phyloP scores from a whole-genome alignment of 2,888 invertebrate genomes.

The Odiellus spinosus region DNA sequence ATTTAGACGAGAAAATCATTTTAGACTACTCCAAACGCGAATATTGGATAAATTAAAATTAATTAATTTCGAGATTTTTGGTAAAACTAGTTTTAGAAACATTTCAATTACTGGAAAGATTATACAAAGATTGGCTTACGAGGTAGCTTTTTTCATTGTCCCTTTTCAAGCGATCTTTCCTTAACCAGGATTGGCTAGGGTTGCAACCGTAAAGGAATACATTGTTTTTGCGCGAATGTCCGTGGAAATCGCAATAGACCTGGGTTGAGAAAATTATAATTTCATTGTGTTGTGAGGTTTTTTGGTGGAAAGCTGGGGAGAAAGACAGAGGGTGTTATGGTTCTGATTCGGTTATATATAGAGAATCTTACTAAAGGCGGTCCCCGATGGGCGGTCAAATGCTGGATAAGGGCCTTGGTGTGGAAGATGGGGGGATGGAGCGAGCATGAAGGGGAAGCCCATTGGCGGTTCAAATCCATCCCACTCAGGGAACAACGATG shows the following conservation, averaged over 20 bases:
- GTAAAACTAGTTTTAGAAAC: too few species aligned
- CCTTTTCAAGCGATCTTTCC: conserved; percentile 18
- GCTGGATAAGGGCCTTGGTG: conserved; percentile 43
- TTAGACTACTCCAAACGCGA: too few species aligned
- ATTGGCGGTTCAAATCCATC: conserved; percentile 69
- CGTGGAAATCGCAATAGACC: conserved; percentile 60
- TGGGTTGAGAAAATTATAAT: conserved; percentile 22
- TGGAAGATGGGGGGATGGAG: conserved; percentile 69
- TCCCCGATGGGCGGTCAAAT: conserved; percentile 27
- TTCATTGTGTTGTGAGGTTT: too few species aligned
- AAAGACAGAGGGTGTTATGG: too few species aligned
- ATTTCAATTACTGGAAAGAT: too few species aligned
- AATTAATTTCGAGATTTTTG: too few species aligned
- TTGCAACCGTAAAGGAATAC: conserved; percentile 71
- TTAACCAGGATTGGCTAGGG: conserved; percentile 24
- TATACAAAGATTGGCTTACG: background rate
- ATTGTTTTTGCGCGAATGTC: conserved; percentile 67
- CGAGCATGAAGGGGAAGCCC: conserved; percentile 56
- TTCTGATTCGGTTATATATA: conserved; percentile 1
- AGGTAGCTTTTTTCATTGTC: background rate
- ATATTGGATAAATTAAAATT: too few species aligned
- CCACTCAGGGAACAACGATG: conserved; percentile 67
- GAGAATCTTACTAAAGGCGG: conserved; percentile 27
- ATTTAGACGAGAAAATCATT: too few species aligned
- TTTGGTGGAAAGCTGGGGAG: too few species aligned